Conservation (phyloP, 2,888 invertebrate species). For the Anthophora plumipes region DNA sequence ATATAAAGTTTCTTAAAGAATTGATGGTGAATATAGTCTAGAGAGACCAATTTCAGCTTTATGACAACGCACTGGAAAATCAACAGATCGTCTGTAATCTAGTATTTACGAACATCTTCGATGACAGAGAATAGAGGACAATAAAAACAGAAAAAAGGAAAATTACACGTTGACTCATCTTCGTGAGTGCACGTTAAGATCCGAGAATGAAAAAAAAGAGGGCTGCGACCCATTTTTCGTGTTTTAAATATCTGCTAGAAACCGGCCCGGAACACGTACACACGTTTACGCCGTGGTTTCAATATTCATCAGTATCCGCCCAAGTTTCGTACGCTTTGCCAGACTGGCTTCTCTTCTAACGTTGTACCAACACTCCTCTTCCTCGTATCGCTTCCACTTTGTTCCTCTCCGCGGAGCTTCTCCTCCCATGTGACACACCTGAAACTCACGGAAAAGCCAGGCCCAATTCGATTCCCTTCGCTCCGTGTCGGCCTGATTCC, state of each 20-base stretch:
- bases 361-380: constrained; percentile 42
- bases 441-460: constrained; percentile 26
- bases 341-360: not conserved
- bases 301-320: constrained; percentile 49
- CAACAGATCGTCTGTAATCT: constrained; percentile 1
- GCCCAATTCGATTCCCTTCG: constrained; percentile 51
- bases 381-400: constrained; percentile 37
- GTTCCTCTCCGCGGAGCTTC: too few relatives aligned
- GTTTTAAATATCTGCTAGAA: constrained; percentile 44
- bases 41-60: too few relatives aligned
- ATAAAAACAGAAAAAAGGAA: not conserved
- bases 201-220: not conserved
- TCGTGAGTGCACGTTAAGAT: constrained; percentile 48
- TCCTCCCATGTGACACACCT: constrained; percentile 34
- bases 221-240: constrained; percentile 46
- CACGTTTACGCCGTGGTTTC: constrained; percentile 35
- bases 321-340: constrained; percentile 21
- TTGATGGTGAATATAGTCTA: too few relatives aligned
- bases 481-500: constrained; percentile 21
- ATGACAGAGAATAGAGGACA: too few relatives aligned
- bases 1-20: too few relatives aligned
- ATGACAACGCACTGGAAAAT: too few relatives aligned
- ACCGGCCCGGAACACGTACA: not conserved
- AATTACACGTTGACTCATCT: constrained; percentile 34
- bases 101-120: constrained; percentile 1